These are phyloP conservation scores for Axea sp. DNA, from an alignment of 2,888 invertebrate species.

Conservation along the genomic window DNA sequence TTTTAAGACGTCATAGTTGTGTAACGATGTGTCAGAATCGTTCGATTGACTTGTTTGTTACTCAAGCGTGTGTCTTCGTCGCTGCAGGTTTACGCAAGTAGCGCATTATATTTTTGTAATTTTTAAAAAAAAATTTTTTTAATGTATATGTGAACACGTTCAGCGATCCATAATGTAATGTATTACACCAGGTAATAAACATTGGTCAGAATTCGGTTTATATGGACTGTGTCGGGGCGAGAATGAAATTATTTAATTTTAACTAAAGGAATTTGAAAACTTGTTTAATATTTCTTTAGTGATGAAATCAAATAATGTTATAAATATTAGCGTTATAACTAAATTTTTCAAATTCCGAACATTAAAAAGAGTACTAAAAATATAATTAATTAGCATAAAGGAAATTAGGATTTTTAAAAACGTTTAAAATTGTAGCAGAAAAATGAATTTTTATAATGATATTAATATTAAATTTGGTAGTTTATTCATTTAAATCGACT, in stretches of 20 bases:
- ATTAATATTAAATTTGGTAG: too few relatives aligned
- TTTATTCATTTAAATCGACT: too few relatives aligned
- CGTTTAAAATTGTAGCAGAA: background rate
- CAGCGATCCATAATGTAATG: constrained; percentile 10
- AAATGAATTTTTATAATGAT: background rate
- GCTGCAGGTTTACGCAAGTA: constrained; percentile 28
- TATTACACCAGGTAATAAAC: constrained; percentile 15
- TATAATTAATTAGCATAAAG: background rate
- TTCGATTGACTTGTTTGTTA: constrained; percentile 35
- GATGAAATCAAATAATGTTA: too few relatives aligned
- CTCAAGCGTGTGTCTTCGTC: constrained; percentile 31
- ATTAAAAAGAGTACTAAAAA: background rate
- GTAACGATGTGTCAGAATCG: constrained; percentile 42
- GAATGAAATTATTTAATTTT: constrained; percentile 2
- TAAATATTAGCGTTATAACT: too few relatives aligned
- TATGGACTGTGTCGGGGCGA: constrained; percentile 19
- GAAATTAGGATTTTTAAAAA: too few relatives aligned
- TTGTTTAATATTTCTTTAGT: too few relatives aligned
- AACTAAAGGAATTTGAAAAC: too few relatives aligned
- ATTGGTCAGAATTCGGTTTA: constrained; percentile 19
- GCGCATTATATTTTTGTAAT: constrained; percentile 5
- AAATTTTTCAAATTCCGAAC: background rate
- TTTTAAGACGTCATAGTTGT: constrained; percentile 33
- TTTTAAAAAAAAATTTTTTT: constrained; percentile 9
- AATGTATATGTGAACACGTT: constrained; percentile 8